Evolutionary conservation across 2,888 invertebrate species (phyloP), one percentile per base, ranked within the genome.

Genomic region (Digitonthophagus gazella): DNA sequence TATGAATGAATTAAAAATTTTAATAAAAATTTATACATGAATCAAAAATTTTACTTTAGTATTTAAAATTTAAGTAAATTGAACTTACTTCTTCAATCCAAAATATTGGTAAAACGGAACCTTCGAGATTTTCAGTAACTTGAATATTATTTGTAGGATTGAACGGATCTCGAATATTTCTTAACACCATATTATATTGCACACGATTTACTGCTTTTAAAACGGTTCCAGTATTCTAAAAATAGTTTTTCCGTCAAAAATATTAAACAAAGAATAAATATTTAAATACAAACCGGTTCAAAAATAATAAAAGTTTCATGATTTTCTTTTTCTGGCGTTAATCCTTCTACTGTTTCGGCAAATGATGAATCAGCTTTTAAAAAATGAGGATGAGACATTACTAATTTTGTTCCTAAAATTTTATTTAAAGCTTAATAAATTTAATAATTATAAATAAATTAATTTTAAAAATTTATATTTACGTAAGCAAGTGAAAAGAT

Each of bases 301-400:
- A 92, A 80, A 73, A 90, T 89, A 14, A 91, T 79, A 74, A 84
- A 87, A 58, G 89, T 88, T 76, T 86, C 85, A 77, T 92, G 91
- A 14, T 82, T 79, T 2, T 86, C 84, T 71, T 80, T 80, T 65
- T 84, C 77, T 0, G 91, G 89, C 0, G 80, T 79, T 64, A 90
- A 80, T 22, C 91, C 91, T 1, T 86, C 80, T 11, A 90, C 86
- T 44, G 86, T 85, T 64, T 72, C 66, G 2, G 81, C 80, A 75
- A 90, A 90, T 16, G 61, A 16, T 64, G 82, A 78, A 74, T 89
- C 86, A 5, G 88, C 89, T 69, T 85, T 85, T 68, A 88, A 80
- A 82, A 90, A 89, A 78, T 92, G 92, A 0, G 92, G 92, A 72
- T 89, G 85, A 3, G 89, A 86, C 69, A 90, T 77, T 58, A 91